Base-by-base conservation (phyloP, 2,797 vertebrate species). In the Tokudaia muenninki region DNA sequence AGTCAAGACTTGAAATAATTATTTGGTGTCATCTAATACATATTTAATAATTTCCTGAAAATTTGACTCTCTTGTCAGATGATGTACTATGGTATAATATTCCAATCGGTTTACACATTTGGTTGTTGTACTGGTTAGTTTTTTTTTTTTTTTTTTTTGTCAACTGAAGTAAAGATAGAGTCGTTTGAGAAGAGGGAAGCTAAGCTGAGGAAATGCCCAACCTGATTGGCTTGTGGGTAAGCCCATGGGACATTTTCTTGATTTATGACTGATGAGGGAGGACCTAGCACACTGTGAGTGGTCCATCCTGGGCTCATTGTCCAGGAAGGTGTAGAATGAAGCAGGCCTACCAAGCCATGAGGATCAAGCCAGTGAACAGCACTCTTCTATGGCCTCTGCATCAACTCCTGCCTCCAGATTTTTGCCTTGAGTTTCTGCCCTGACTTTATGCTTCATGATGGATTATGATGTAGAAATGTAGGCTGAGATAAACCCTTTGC, bases 1-100 rank as follows among this genome's bases (percentile, higher is more conserved):
- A 95, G 31, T 55, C 31, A 78, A 79, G 4, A 90, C 70, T 77
- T 77, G 55, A 92, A 88, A 63, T 59, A 91, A 93, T 57, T 93
- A 41, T 86, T 91, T 95, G 24, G 2, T 95, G 16, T 63, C 26
- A 94, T 21, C 8, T 63, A 57, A 44, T n/a, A 87, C 29, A 37
- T 19, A 61, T 41, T 81, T 94, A 14, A 78, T 81, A 77, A 34
- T 88, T 77, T 81, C 4, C 74, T 78, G 63, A 91, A 52, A 52
- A 41, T 80, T 70, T 52, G n/a, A 34, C 91, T 70, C 26, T 87
- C 16, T 91, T 63, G 70, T 52, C 11, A 86, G 9, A 16, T 52
- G 24, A 44, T 88, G 75, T 31, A 31, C 13, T 67, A 82, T 6
- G 74, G 14, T 72, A 81, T 44, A 88, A 24, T 29, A 75, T 67